Percentiles rank a stretch among this genome's conserved stretches.
Conservation (phyloP, 2,888 invertebrate species). For the Phengaris alcon region DNA sequence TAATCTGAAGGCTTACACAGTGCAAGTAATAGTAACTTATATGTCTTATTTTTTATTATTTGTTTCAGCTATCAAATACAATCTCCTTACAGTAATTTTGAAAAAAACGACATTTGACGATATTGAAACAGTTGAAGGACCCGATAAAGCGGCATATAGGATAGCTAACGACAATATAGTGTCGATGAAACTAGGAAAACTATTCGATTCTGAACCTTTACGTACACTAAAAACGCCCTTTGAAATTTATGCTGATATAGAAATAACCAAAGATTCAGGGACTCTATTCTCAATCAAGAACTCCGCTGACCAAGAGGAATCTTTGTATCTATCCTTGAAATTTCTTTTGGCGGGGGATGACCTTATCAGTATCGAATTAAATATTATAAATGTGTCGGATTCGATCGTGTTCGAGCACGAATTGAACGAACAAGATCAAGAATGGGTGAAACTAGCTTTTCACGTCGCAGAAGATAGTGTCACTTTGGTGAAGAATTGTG, state of each 20-base stretch:
- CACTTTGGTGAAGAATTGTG: conserved; percentile 34
- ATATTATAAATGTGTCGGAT: neutral
- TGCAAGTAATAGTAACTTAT: neutral
- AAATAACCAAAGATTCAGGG: neutral
- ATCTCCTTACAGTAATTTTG: neutral
- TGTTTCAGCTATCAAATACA: neutral
- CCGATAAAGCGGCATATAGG: neutral
- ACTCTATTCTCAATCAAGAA: neutral
- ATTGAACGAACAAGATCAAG: conserved; percentile 28
- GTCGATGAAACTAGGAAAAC: neutral
- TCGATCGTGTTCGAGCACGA: neutral
- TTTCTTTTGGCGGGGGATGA: conserved; percentile 38
- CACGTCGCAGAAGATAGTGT: conserved; percentile 31
- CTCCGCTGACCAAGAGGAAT: neutral
- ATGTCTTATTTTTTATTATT: neutral
- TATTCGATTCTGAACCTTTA: neutral
- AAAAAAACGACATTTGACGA: neutral
- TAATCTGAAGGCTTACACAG: too few species aligned
- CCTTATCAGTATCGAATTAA: conserved; percentile 13
- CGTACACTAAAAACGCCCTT: neutral
- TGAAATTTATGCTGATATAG: neutral
- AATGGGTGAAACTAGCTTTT: conserved; percentile 33
- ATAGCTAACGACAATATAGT: neutral
- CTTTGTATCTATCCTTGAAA: neutral
- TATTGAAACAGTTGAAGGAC: neutral